phyloP scores from a whole-genome alignment of 2,888 invertebrate species.

The Nephrocerus scutellatus region DNA sequence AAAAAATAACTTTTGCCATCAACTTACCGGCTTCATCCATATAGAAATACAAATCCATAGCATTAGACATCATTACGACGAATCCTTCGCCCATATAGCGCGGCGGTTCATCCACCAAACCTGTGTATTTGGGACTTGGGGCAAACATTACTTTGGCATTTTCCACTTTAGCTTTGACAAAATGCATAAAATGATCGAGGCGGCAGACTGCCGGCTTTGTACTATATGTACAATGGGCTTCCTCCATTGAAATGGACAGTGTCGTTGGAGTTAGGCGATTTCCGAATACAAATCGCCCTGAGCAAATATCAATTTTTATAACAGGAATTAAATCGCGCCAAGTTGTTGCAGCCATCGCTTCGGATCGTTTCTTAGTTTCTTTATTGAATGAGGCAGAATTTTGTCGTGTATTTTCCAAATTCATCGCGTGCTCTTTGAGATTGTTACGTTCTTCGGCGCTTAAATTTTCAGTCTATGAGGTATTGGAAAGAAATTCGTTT shows the following conservation, averaged over 20 bases:
- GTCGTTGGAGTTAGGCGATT: conserved; percentile 92
- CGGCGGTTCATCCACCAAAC: conserved; percentile 90
- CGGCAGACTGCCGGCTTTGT: conserved; percentile 92
- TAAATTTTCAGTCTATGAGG: conserved; percentile 50
- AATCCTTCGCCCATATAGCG: conserved; percentile 98
- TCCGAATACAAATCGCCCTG: conserved; percentile 89
- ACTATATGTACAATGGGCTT: conserved; percentile 89
- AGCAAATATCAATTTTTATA: conserved; percentile 88
- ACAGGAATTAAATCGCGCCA: conserved; percentile 96
- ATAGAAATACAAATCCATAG: conserved; percentile 90
- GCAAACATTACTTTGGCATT: conserved; percentile 92
- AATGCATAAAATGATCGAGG: conserved; percentile 92
- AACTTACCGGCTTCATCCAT: conserved; percentile 99
- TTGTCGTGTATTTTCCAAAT: conserved; percentile 56
- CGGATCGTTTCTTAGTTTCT: conserved; percentile 55
- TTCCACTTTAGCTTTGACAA: conserved; percentile 88
- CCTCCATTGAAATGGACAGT: conserved; percentile 84
- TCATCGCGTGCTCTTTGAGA: conserved; percentile 54
- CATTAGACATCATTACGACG: conserved; percentile 91
- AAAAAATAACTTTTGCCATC: no score
- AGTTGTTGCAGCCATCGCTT: conserved; percentile 77
- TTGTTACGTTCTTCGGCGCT: conserved; percentile 52
- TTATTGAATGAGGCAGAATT: conserved; percentile 45
- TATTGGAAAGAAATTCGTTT: background rate
- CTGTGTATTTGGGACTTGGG: conserved; percentile 92